A percentile compares a stretch with the other conserved stretches of the same genome.
These are phyloP conservation scores for Synaphobranchus kaupii DNA, from an alignment of 2,797 vertebrate genomes.

Conservation along the genomic window DNA sequence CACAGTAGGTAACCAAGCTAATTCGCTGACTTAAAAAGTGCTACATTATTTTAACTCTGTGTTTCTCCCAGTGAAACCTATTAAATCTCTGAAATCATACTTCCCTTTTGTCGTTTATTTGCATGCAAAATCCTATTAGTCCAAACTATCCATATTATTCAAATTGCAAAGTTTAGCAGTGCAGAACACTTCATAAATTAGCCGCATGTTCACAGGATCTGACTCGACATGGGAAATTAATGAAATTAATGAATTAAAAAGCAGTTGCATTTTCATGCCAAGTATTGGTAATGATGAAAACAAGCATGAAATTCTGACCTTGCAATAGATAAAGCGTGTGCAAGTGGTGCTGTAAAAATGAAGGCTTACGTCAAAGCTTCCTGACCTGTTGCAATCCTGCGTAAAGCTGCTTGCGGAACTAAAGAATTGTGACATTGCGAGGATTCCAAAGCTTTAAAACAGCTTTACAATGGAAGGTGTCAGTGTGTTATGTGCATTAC, in stretches of 20 bases:
- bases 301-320: neutral
- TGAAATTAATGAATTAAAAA: neutral
- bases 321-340: neutral
- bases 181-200: neutral
- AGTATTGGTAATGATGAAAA: neutral
- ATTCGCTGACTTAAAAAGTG: neutral
- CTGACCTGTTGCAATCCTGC: constrained; percentile 8
- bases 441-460: neutral
- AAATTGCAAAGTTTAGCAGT: neutral
- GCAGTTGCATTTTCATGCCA: neutral
- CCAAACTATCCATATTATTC: neutral
- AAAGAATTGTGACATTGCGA: neutral
- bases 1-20: neutral
- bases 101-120: neutral
- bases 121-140: neutral
- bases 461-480: neutral
- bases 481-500: neutral
- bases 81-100: neutral
- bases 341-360: neutral
- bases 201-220: neutral
- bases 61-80: no score
- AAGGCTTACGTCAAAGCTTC: neutral
- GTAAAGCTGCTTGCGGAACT: neutral
- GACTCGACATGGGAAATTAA: neutral
- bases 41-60: neutral